Evolutionary conservation across 2,113 vertebrate species (phyloP).

Genomic region (Morphnarchus princeps): DNA sequence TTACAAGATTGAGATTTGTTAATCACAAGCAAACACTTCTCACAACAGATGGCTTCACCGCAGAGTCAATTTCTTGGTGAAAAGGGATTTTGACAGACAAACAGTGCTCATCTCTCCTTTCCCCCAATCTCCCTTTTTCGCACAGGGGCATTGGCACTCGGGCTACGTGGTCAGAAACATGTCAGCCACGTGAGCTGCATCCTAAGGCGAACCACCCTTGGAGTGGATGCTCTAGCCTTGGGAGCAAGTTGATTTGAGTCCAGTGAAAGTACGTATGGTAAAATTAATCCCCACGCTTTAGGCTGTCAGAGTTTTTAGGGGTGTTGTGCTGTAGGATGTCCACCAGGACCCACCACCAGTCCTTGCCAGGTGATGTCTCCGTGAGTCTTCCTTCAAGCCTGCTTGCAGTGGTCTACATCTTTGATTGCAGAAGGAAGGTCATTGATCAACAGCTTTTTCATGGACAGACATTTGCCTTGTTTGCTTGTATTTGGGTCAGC

Average conservation of each 20-base stretch:
- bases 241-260: not conserved
- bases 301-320: not conserved
- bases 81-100: not conserved
- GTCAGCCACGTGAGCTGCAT: rapidly evolving
- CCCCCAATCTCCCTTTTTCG: not conserved
- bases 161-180: rapidly evolving
- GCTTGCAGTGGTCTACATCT: not conserved
- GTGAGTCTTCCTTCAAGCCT: not conserved
- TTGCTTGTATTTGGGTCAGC: not conserved
- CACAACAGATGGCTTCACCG: not conserved
- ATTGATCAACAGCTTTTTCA: not conserved
- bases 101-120: not conserved
- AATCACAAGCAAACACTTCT: not conserved
- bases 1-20: not conserved
- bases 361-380: not conserved
- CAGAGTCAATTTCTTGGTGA: not conserved
- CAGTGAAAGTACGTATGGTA: rapidly evolving
- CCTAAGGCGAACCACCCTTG: not conserved
- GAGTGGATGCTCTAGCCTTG: not conserved
- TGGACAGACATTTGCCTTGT: not conserved
- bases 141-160: not conserved
- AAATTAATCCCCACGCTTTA: not conserved
- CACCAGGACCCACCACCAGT: not conserved
- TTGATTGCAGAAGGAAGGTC: not conserved
- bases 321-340: not conserved